Evolutionary conservation across 2,113 vertebrate genomes (phyloP).

Genomic region (Bettongia penicillata): DNA sequence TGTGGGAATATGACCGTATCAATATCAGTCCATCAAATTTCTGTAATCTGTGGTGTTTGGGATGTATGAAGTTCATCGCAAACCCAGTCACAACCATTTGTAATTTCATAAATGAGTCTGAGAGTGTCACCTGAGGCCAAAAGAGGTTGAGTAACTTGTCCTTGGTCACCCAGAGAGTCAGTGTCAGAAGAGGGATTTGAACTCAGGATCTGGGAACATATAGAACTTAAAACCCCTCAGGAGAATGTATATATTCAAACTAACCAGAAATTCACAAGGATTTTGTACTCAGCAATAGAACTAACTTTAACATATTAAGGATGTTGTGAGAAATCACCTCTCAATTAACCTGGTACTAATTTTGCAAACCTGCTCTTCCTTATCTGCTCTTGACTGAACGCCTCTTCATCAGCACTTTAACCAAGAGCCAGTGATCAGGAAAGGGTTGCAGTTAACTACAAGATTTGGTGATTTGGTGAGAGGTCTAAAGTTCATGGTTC

Average conservation of each 20-base stretch:
- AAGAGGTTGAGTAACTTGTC: neutral
- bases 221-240: neutral
- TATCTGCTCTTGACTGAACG: neutral
- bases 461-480: neutral
- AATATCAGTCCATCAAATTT: neutral
- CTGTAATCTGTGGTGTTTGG: neutral
- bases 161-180: neutral
- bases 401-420: neutral
- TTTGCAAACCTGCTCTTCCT: neutral
- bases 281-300: neutral
- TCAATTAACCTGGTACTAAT: neutral
- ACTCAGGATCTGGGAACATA: neutral
- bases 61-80: neutral
- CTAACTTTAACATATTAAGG: neutral
- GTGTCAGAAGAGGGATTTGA: neutral
- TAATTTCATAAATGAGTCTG: neutral
- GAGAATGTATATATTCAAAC: neutral
- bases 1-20: neutral
- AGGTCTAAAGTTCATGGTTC: neutral
- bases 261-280: neutral
- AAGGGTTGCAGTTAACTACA: neutral
- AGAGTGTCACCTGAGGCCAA: neutral
- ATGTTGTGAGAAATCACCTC: neutral
- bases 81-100: neutral
- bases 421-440: neutral